These are phyloP conservation scores for Arctopsyche grandis DNA, from an alignment of 1,140 invertebrate genomes.

Conservation along the genomic window DNA sequence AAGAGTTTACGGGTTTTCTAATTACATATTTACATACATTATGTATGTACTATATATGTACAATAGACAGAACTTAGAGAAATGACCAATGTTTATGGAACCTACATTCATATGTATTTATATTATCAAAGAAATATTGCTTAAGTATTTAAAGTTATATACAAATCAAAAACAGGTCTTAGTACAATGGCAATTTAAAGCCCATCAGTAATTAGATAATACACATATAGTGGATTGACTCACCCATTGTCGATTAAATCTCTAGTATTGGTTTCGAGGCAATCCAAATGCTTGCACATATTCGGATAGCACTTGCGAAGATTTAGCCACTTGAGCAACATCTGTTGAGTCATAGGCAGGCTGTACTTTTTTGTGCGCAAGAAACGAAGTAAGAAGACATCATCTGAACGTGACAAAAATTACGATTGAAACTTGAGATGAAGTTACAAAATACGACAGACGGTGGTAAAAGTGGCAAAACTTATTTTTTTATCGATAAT, in stretches of 20 bases:
- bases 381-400: conserved; percentile 79
- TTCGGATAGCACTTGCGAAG: conserved; percentile 73
- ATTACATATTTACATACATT: no score
- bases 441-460: background rate
- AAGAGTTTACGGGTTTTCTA: no score
- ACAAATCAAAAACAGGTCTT: no score
- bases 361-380: conserved; percentile 82
- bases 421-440: background rate
- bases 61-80: no score
- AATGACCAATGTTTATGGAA: no score
- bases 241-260: conserved; percentile 75
- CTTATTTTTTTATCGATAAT: background rate
- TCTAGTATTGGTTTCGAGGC: conserved; percentile 69
- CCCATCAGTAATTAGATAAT: background rate
- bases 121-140: no score
- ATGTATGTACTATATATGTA: no score
- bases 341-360: conserved; percentile 81
- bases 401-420: conserved; percentile 65
- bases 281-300: conserved; percentile 73
- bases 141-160: no score
- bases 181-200: no score
- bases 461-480: background rate
- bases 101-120: no score
- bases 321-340: conserved; percentile 81
- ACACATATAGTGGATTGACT: no score